Percentiles rank a stretch among this genome's conserved stretches.
Evolutionary conservation across 2,113 vertebrate species (phyloP).

Genomic region (Sakesphorus luctuosus): DNA sequence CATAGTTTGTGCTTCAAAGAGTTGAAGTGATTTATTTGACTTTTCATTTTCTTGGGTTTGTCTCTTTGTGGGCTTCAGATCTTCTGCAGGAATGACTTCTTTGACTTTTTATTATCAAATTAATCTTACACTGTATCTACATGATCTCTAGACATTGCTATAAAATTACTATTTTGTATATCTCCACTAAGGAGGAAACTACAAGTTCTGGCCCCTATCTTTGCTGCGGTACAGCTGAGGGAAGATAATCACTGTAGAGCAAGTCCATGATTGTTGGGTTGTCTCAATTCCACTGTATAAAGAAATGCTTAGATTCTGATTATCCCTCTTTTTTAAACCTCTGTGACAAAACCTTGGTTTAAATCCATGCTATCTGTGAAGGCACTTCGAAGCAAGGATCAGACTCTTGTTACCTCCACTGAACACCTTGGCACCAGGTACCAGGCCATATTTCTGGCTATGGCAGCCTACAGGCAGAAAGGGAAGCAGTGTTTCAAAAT

Average conservation of each 20-base stretch:
- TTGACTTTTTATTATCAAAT: background rate
- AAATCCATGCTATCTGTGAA: background rate
- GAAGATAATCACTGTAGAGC: background rate
- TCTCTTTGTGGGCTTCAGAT: background rate
- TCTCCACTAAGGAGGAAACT: background rate
- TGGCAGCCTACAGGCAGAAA: background rate
- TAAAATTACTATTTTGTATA: background rate
- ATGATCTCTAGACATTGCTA: rapidly evolving
- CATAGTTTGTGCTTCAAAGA: background rate
- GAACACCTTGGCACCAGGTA: background rate
- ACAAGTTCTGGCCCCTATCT: background rate
- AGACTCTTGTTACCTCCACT: background rate
- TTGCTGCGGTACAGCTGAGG: background rate
- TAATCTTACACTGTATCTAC: background rate
- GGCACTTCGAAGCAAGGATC: background rate
- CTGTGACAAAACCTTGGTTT: background rate
- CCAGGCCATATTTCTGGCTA: background rate
- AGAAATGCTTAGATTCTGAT: conserved; percentile 27
- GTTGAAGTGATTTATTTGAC: background rate
- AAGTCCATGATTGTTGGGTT: background rate
- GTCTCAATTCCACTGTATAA: background rate
- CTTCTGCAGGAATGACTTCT: background rate
- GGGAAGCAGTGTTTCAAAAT: background rate
- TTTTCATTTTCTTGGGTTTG: background rate
- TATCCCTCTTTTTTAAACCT: background rate